Evolutionary conservation across 2,113 vertebrate genomes (phyloP).

Genomic region (Cavia aperea): DNA sequence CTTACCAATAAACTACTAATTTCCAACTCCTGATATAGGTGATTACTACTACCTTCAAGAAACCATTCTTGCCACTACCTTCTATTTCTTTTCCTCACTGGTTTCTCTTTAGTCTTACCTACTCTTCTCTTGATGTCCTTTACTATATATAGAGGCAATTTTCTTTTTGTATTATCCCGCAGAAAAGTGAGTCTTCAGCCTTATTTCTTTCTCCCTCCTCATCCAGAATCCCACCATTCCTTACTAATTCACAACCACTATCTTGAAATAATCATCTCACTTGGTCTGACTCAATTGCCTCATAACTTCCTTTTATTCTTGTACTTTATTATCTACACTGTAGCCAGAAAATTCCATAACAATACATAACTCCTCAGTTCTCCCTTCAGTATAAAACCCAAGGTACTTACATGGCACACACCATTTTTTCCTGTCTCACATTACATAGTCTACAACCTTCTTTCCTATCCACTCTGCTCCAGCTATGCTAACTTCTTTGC

Average conservation of each 20-base stretch:
- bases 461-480: not conserved
- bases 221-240: not conserved
- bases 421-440: not conserved
- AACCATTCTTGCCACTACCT: not conserved
- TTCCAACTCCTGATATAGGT: not conserved
- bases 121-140: not conserved
- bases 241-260: not conserved
- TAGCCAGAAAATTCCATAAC: conserved; percentile 23
- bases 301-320: not conserved
- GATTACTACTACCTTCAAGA: not conserved
- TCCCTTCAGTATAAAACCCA: not conserved
- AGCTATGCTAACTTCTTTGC: not conserved
- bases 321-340: not conserved
- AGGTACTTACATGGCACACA: not conserved
- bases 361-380: not conserved
- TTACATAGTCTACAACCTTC: not conserved
- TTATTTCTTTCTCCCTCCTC: not conserved
- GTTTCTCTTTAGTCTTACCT: not conserved
- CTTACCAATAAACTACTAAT: conserved; percentile 23
- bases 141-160: not conserved
- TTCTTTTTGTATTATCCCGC: not conserved
- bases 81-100: not conserved
- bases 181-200: not conserved
- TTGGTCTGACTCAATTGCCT: not conserved
- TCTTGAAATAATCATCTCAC: not conserved